phyloP scores from a whole-genome alignment of 2,797 vertebrate species.

The Mionectes olivaceus region DNA sequence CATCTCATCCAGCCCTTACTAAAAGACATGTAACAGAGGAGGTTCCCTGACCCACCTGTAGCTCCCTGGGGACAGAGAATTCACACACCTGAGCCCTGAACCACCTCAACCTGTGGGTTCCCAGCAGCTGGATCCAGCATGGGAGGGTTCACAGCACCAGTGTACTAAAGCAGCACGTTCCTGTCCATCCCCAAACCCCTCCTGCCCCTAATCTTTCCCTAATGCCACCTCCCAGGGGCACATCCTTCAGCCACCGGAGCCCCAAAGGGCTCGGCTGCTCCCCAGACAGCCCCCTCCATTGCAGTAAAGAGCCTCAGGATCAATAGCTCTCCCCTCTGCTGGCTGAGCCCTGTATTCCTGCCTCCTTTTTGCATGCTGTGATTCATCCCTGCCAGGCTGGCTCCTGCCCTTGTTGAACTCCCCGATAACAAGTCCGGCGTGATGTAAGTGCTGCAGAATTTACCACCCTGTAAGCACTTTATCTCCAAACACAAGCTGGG shows the following conservation, averaged over 20 bases:
- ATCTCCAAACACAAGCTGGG: not conserved
- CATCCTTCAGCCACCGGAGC: not conserved
- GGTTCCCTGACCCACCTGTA: not conserved
- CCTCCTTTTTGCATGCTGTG: not conserved
- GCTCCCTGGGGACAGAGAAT: not conserved
- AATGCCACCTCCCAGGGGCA: not conserved
- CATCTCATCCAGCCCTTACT: not conserved
- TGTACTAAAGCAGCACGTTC: not conserved
- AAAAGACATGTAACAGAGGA: not conserved
- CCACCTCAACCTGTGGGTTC: not conserved
- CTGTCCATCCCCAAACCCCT: not conserved
- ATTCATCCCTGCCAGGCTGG: slow-evolving; percentile 12
- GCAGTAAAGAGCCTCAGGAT: not conserved
- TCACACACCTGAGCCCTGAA: accelerated
- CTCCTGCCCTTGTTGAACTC: not conserved
- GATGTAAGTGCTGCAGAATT: slow-evolving; percentile 10
- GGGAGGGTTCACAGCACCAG: not conserved
- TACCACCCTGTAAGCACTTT: not conserved
- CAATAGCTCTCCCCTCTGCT: not conserved
- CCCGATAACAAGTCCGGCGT: not conserved
- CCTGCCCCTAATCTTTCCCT: not conserved
- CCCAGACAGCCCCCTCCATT: accelerated
- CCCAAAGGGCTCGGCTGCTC: not conserved
- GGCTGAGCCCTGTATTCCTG: not conserved
- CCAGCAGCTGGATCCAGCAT: not conserved